Conservation (phyloP, 2,888 invertebrate species). For the Acanthococcus lagerstroemiae region DNA sequence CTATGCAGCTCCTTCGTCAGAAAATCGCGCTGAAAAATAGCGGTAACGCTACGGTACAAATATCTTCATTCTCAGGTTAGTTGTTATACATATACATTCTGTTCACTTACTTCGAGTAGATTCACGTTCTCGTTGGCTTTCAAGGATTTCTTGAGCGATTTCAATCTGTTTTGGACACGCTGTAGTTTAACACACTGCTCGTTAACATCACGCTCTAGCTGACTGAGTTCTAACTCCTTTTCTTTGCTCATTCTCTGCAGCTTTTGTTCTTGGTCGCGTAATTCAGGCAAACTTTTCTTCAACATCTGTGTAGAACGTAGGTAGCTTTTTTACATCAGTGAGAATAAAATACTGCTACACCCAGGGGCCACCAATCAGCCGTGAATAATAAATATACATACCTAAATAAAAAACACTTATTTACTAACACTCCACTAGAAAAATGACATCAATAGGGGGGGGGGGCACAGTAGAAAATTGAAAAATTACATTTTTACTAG, state of each 20-base stretch:
- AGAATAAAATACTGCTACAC: too few species aligned
- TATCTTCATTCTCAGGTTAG: too few species aligned
- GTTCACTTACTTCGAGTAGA: not conserved
- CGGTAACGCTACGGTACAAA: too few species aligned
- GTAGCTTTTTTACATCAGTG: too few species aligned
- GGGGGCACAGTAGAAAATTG: too few species aligned
- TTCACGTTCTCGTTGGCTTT: not conserved
- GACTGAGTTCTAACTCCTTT: not conserved
- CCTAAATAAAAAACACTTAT: too few species aligned
- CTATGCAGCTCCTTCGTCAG: not conserved
- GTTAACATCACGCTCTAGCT: not conserved
- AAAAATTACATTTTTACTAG: too few species aligned
- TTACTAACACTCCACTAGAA: too few species aligned
- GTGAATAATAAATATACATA: too few species aligned
- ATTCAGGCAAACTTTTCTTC: not conserved
- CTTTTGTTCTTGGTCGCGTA: not conserved
- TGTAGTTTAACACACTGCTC: not conserved
- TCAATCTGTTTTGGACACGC: not conserved
- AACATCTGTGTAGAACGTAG: too few species aligned
- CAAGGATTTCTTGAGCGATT: not conserved
- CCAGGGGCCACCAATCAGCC: too few species aligned
- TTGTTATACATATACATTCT: not conserved
- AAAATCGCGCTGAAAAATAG: not conserved
- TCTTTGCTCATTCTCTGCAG: not conserved
- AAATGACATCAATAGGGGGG: too few species aligned